phyloP scores from a whole-genome alignment of 2,113 vertebrate species.

The Taurulus bubalis region DNA sequence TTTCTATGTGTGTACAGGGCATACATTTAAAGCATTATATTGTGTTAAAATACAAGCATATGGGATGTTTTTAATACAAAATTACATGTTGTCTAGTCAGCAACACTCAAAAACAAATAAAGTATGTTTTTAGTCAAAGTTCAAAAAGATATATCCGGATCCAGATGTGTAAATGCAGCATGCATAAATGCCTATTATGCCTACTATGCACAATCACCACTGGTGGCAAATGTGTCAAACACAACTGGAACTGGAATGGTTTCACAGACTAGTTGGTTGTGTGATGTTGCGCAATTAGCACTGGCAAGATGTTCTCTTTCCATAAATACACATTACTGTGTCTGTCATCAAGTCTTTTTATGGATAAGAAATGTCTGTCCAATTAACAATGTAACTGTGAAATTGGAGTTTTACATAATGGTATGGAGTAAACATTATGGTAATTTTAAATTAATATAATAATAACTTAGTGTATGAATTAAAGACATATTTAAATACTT shows the following conservation, averaged over 20 bases:
- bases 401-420: not conserved
- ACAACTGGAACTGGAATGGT: conserved; percentile 4
- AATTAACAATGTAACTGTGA: not conserved
- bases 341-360: not conserved
- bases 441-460: too few species aligned
- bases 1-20: not conserved
- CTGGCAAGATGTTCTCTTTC: not conserved
- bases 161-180: too few species aligned
- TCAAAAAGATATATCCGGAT: too few species aligned
- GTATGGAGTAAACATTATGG: not conserved
- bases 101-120: not conserved
- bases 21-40: not conserved
- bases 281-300: conserved; percentile 10
- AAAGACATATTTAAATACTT: not conserved
- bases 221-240: not conserved
- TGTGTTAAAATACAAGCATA: not conserved
- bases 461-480: not conserved
- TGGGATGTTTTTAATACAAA: not conserved
- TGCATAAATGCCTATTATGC: too few species aligned
- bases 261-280: not conserved
- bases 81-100: not conserved
- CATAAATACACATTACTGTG: not conserved
- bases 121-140: not conserved
- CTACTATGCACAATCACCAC: not conserved
- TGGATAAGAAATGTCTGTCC: not conserved